Evolutionary conservation across 92 coral and sea anemone species (phyloP).

Genomic region (Phenganax subtilis): DNA sequence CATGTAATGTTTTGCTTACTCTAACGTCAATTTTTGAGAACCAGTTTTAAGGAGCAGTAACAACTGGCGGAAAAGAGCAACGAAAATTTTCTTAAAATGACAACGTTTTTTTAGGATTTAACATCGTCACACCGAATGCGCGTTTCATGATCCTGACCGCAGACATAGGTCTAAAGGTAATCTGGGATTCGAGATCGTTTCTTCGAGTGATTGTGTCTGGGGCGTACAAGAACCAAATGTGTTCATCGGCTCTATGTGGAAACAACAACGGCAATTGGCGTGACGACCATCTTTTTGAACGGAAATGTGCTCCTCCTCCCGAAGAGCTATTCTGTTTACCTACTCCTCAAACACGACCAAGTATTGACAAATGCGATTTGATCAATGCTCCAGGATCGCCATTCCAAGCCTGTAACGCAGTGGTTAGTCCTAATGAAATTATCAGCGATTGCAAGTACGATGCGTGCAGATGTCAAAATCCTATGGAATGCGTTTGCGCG

Average conservation of each 20-base stretch:
- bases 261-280: slow-evolving; percentile 3
- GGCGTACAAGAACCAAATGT: neutral
- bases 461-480: slow-evolving; percentile 78
- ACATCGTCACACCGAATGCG: neutral
- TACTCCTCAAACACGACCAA: too few relatives aligned
- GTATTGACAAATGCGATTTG: too few relatives aligned
- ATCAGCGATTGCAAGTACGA: slow-evolving; percentile 61
- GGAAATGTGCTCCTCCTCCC: too few relatives aligned
- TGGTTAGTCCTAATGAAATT: slow-evolving; percentile 11
- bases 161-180: slow-evolving; percentile 5
- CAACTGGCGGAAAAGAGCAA: too few relatives aligned
- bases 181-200: neutral
- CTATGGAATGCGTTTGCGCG: slow-evolving; percentile 59
- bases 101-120: neutral
- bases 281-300: neutral
- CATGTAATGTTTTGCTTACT: too few relatives aligned
- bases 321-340: too few relatives aligned
- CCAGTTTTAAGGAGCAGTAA: too few relatives aligned
- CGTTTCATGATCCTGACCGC: neutral
- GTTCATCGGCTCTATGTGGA: slow-evolving; percentile 3
- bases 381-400: neutral
- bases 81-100: too few relatives aligned
- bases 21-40: too few relatives aligned
- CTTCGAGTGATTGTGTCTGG: neutral
- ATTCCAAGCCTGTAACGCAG: neutral